Base-by-base conservation (phyloP, 2,888 invertebrate genomes). In the Auanema sp. region DNA sequence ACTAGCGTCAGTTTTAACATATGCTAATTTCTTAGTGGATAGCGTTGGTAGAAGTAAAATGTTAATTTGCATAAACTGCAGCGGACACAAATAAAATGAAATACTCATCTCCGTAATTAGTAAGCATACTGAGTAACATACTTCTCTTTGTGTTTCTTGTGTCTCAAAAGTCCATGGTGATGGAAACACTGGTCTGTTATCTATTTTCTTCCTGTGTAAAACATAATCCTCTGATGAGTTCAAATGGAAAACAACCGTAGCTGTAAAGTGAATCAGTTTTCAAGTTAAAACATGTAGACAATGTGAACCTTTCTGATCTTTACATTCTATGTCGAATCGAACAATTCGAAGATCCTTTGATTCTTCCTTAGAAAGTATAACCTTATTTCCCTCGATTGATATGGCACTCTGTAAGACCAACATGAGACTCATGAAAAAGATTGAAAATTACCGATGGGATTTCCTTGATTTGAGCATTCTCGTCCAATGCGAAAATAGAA, bases 401-500 rank as follows among this genome's bases (percentile, higher is more conserved):
- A 68, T 6, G 25, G 16, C 42, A 18, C 23, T 33, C 64, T 64
- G 42, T 21, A 53, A 58, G 24, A 16, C 5, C 11, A 14, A 25
- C 42, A 2, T 23, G 3, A 16, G 3, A 42, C 21, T 14, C 18
- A 16, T 56, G 42, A 44, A 50, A 43, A 18, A 8, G 16, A 23
- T 11, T 47, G 2, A 5, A 16, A 49, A 10, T 54, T 60, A 61
- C 62, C 18, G 12, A n/a, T 11, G 21, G 12, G 21, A 58, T 1
- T 4, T 54, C 21, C 25, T 55, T 52, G 2, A 14, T 33, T 33
- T 25, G 55, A 42, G 70, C 72, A 33, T 65, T 69, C 54, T 72
- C 72, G 53, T 72, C 67, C 33, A 72, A 60, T 1, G 65, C 72
- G 24, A 67, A 64, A 21, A 72, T 51, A 12, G 69, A 68, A 4